These are phyloP conservation scores for Hycleus phaleratus DNA, from an alignment of 1,140 invertebrate genomes.

Conservation along the genomic window DNA sequence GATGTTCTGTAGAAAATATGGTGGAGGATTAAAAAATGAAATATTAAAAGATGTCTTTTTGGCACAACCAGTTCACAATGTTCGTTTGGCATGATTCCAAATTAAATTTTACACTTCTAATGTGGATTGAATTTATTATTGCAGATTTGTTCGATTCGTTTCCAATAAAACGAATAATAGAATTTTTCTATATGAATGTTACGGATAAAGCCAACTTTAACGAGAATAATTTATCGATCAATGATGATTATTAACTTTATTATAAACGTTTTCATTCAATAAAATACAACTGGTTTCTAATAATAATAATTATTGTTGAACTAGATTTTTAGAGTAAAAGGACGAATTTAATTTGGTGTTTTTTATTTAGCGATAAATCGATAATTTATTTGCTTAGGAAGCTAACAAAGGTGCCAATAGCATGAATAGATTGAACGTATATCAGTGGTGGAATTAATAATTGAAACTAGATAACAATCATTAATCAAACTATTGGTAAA, in stretches of 20 bases:
- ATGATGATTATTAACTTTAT: no score
- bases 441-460: slow-evolving; percentile 13
- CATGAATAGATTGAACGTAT: slow-evolving; percentile 4
- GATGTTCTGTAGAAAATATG: not conserved
- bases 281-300: no score
- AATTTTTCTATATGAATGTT: no score
- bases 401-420: slow-evolving; percentile 1
- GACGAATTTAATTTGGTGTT: no score
- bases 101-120: slow-evolving; percentile 29
- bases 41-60: slow-evolving; percentile 20
- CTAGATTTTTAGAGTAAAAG: no score
- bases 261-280: no score
- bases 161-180: not conserved
- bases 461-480: slow-evolving; percentile 7
- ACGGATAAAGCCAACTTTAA: no score
- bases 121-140: slow-evolving; percentile 27
- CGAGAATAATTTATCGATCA: no score
- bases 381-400: no score
- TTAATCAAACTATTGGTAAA: slow-evolving; percentile 15
- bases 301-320: no score
- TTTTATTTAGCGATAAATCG: no score
- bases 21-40: slow-evolving; percentile 14
- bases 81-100: slow-evolving; percentile 24
- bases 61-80: slow-evolving; percentile 9
- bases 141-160: slow-evolving; percentile 26